Evolutionary conservation across 1,140 invertebrate species (phyloP), one percentile per base, ranked within the genome.

Genomic region (Oryctes rhinoceros): DNA sequence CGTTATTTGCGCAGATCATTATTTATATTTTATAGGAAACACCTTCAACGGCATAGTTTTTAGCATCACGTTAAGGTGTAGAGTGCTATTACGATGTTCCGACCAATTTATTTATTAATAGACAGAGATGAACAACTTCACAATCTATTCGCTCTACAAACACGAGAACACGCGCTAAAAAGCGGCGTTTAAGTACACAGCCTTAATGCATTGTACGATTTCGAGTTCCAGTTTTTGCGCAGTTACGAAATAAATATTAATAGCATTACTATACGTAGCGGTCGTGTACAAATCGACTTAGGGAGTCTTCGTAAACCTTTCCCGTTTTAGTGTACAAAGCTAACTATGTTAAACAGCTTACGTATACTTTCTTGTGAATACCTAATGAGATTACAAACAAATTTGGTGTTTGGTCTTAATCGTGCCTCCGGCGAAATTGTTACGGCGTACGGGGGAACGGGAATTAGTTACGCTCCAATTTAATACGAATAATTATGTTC

Each of bases 361-460:
- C 6, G 53, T 59, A 59, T 59, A 59, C 53, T 59, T 59, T 59
- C 53, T 59, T 59, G 53, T 18, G 53, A 59, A 59, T 59, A 59
- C 53, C 53, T n/a, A 59, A 59, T 59, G 53, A 59, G 53, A 59
- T 59, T 59, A 59, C 53, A 59, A 59, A 59, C 53, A 59, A 59
- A 59, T 59, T 59, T n/a, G 5, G 53, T 59, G 53, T 59, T 59
- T 59, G 53, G 53, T 59, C 15, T 59, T 59, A 59, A 59, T 59
- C 53, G 53, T 59, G 18, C 53, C 53, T n/a, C 53, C 7, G 18
- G 18, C 53, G 18, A 18, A 59, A 59, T 59, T 15, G 53, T 59
- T 59, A 18, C 53, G 15, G 15, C 5, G 39, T 59, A 59, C 5
- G 13, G 15, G 18, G 53, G 18, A 59, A 3, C 53, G 53, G 49